A percentile compares a stretch with the other conserved stretches of the same genome.
phyloP scores from a whole-genome alignment of 2,113 vertebrate genomes.

The Microcebus griseorufus region DNA sequence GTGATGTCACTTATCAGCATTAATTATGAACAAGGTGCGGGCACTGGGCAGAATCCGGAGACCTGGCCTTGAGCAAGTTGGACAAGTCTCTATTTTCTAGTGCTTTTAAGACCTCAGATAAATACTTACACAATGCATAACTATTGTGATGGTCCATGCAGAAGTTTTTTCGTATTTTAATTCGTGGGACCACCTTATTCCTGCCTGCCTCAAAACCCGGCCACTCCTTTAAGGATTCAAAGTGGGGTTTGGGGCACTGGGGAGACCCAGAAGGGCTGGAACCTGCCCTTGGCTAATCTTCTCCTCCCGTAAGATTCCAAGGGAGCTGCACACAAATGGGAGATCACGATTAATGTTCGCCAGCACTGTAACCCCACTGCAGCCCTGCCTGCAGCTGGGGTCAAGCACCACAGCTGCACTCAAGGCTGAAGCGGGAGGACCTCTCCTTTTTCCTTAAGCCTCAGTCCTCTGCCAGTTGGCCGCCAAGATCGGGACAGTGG shows the following conservation, averaged over 20 bases:
- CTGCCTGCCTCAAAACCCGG: neutral
- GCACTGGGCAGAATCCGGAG: neutral
- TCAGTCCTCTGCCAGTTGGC: neutral
- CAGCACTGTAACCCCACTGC: too few relatives aligned
- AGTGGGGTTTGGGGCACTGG: neutral
- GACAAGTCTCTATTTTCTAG: neutral
- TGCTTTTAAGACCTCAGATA: neutral
- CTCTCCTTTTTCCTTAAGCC: neutral
- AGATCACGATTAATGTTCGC: neutral
- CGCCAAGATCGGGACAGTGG: neutral
- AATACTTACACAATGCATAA: neutral
- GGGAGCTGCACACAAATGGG: neutral
- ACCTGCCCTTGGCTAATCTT: neutral
- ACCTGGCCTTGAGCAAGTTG: neutral
- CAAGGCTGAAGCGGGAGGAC: neutral
- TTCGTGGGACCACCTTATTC: neutral
- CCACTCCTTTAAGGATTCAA: neutral
- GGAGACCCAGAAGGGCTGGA: neutral
- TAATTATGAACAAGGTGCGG: neutral
- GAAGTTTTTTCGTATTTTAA: neutral
- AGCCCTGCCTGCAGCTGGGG: neutral
- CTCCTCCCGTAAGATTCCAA: neutral
- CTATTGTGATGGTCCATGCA: neutral
- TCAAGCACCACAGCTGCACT: neutral
- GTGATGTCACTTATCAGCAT: neutral